Base-by-base conservation (phyloP, 2,797 vertebrate species). In the Meriones psammophilus region DNA sequence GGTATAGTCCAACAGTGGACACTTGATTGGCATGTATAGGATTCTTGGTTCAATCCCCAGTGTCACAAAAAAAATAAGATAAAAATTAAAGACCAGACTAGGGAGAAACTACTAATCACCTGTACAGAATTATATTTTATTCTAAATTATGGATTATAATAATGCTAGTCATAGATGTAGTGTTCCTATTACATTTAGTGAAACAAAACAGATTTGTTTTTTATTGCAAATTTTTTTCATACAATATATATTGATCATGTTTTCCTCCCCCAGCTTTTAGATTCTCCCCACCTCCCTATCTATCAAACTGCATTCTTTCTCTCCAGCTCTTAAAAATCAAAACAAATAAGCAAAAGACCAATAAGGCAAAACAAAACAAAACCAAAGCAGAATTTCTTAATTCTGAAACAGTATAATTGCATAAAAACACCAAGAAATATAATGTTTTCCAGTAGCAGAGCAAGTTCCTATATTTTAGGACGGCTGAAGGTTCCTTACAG, bases 61-160 rank as follows among this genome's bases (percentile, higher is more conserved):
- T 33, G 42, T 13, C 64, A 68, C 9, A 68, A 22, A 18, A 78
- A 33, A 56, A 33, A 28, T 76, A 30, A 78, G 54, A 50, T 50
- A 30, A 77, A 54, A 79, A 5, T n/a, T 26, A 30, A 42, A 83
- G 42, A 69, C 46, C 69, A 26, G 58, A 62, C 12, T 62, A 36
- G 5, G 39, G 83, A 74, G 71, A 74, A 89, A 92, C 64, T 86
- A 81, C 42, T 88, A 60, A 79, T 62, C 28, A 76, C 62, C 58
- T 84, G 7, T 33, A 87, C 50, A 91, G 36, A 13, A 87, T 93
- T 22, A 76, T 39, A n/a, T 92, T 94, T 84, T 68, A 74, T 74
- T 94, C 28, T 60, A 71, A 79, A 76, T 89, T 71, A 58, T 74
- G 85, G 39, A 69, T 62, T n/a, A 83, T 30, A 69, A 92, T 89